phyloP scores from a whole-genome alignment of 53 echinoderm and acorn worm species.

The Crossaster papposus region DNA sequence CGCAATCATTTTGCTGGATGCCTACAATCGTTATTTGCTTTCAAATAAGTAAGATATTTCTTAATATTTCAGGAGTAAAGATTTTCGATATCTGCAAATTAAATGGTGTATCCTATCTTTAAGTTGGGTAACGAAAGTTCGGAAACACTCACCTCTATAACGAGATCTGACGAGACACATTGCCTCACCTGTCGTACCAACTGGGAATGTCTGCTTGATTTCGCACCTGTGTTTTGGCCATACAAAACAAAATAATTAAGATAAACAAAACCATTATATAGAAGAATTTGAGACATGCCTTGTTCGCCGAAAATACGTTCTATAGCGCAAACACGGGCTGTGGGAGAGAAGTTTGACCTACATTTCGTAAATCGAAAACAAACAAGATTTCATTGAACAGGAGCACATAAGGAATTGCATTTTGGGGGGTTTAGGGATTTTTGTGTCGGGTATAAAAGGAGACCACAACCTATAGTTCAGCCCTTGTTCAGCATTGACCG shows the following conservation, averaged over 20 bases:
- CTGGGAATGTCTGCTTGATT: background rate
- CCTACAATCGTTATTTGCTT: too few relatives aligned
- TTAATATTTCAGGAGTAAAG: too few relatives aligned
- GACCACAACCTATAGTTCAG: too few relatives aligned
- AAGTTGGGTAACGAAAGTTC: background rate
- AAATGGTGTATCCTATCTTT: too few relatives aligned
- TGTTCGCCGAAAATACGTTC: background rate
- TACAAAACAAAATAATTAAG: slow-evolving; percentile 14
- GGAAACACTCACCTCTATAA: background rate
- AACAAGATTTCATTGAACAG: background rate
- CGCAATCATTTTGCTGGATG: too few relatives aligned
- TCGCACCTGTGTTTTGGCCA: background rate
- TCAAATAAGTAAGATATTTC: too few relatives aligned
- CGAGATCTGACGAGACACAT: background rate
- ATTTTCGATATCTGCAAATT: too few relatives aligned
- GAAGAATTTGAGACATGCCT: background rate
- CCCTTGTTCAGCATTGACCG: too few relatives aligned
- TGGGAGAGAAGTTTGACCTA: background rate
- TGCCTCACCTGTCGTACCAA: background rate
- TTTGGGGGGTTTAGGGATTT: too few relatives aligned
- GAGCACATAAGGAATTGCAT: background rate
- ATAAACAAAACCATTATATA: slow-evolving; percentile 5
- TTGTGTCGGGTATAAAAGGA: too few relatives aligned
- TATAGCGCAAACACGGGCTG: background rate
- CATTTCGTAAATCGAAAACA: background rate